These are phyloP conservation scores for Drosophila nigricruria DNA, from an alignment of 2,888 invertebrate species.

Conservation along the genomic window DNA sequence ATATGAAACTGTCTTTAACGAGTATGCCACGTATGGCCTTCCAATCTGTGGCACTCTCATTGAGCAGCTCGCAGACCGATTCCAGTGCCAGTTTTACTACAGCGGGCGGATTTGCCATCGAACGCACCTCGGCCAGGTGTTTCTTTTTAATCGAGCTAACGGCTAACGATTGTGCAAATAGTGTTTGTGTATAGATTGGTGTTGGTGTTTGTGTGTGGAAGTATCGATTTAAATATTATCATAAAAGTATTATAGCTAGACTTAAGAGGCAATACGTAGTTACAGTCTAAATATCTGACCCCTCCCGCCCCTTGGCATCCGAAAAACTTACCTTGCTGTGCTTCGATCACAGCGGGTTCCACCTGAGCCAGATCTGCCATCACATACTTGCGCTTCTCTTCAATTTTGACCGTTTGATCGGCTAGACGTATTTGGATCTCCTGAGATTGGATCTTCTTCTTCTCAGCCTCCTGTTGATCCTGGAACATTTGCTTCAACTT, in stretches of 20 bases:
- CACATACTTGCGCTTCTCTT: constrained; percentile 96
- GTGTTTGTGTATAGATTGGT: constrained; percentile 23
- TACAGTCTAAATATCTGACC: constrained; percentile 1
- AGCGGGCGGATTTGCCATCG: constrained; percentile 97
- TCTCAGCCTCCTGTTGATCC: constrained; percentile 99
- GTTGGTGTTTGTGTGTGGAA: constrained; percentile 27
- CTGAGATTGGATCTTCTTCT: constrained; percentile 98
- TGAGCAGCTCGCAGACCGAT: constrained; percentile 96
- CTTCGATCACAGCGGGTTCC: constrained; percentile 99
- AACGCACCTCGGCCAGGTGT: constrained; percentile 96
- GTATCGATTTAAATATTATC: constrained; percentile 45
- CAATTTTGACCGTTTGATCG: constrained; percentile 96
- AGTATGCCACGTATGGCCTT: constrained; percentile 95
- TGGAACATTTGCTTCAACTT: constrained; percentile 99
- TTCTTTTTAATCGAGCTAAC: constrained; percentile 98
- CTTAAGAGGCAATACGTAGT: constrained; percentile 32
- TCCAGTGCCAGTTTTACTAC: constrained; percentile 97
- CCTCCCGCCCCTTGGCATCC: constrained; percentile 38
- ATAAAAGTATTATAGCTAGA: constrained; percentile 34
- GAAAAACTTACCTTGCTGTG: constrained; percentile 92
- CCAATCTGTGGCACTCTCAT: constrained; percentile 96
- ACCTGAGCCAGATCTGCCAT: constrained; percentile 98
- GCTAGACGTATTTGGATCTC: constrained; percentile 95
- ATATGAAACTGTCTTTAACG: constrained; percentile 98
- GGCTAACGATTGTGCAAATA: constrained; percentile 86